Evolutionary conservation across 2,888 invertebrate genomes (phyloP), one percentile per base, ranked within the genome.

Genomic region (Corbicula japonica): DNA sequence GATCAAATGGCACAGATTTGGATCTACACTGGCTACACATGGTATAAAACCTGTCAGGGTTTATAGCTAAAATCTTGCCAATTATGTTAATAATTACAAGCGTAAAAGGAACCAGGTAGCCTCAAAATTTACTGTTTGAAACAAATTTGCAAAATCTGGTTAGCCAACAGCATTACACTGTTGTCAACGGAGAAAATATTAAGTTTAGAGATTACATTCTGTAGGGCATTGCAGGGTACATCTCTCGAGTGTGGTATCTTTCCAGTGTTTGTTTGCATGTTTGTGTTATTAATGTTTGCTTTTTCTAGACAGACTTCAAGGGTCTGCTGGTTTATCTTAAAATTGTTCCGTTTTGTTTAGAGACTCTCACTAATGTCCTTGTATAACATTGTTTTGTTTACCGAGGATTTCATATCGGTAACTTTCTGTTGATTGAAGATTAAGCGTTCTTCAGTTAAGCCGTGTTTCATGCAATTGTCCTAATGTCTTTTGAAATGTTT

Each of bases 331-430:
- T 70, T 79, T 75, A 80, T 76, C 66, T 48, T 56, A 38, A 68
- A 72, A 68, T 68, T 69, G 62, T 38, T 18, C 71, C 62, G 62
- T 61, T 61, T 62, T 76, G 65, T 79, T 71, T 70, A 34, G 48
- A 70, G 61, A 68, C 66, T 77, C 62, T 62, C 52, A 56, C 80
- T 80, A 80, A 80, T 80, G 75, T 61, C 50, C 75, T 63, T 61
- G 62, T 80, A 80, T 80, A 68, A 72, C 66, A 60, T 76, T 66
- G 76, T 80, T 80, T 38, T 80, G 75, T 80, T 80, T 75, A 71
- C 76, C 34, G 26, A 80, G 69, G 80, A 75, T 76, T 80, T 68
- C 48, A 56, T 38, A 30, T 15, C 32, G 41, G 70, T 50, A 60
- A 68, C 56, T 63, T 66, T 50, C n/a, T 68, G 62, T 76, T 72